These are phyloP conservation scores for Potorous gilbertii DNA, from an alignment of 2,797 vertebrate species.

Conservation along the genomic window DNA sequence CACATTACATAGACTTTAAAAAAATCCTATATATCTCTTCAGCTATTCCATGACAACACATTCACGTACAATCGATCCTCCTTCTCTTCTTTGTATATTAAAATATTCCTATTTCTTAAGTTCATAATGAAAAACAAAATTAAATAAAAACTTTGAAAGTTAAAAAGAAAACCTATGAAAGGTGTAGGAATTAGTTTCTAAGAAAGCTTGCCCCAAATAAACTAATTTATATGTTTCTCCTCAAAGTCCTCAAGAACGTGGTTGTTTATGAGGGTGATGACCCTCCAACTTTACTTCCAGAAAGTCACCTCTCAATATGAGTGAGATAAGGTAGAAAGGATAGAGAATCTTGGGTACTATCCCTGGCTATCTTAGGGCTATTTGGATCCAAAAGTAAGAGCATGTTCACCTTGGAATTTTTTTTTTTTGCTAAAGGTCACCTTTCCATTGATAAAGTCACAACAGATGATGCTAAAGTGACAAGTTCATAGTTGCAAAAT, in stretches of 20 bases:
- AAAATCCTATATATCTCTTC: too few species aligned
- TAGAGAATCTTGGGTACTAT: background rate
- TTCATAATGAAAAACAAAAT: too few species aligned
- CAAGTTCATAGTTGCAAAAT: conserved; percentile 51
- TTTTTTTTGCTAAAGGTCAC: conserved; percentile 58
- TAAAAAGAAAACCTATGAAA: background rate
- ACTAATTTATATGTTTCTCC: background rate
- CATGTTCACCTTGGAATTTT: conserved; percentile 1
- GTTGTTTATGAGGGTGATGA: background rate
- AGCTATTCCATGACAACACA: too few species aligned
- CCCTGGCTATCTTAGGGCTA: background rate
- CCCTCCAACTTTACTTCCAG: background rate
- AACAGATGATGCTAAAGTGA: conserved; percentile 58
- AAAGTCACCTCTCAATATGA: background rate
- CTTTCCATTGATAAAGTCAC: conserved; percentile 55
- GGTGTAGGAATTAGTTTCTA: background rate
- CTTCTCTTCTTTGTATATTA: too few species aligned
- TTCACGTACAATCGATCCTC: too few species aligned
- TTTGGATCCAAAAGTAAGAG: conserved; percentile 47
- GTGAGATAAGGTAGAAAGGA: too few species aligned
- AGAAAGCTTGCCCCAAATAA: background rate
- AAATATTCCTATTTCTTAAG: too few species aligned
- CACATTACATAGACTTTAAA: too few species aligned
- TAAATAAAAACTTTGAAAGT: too few species aligned
- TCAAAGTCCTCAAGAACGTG: too few species aligned